Base-by-base conservation (phyloP, 2,113 vertebrate species). In the Excalfactoria chinensis region DNA sequence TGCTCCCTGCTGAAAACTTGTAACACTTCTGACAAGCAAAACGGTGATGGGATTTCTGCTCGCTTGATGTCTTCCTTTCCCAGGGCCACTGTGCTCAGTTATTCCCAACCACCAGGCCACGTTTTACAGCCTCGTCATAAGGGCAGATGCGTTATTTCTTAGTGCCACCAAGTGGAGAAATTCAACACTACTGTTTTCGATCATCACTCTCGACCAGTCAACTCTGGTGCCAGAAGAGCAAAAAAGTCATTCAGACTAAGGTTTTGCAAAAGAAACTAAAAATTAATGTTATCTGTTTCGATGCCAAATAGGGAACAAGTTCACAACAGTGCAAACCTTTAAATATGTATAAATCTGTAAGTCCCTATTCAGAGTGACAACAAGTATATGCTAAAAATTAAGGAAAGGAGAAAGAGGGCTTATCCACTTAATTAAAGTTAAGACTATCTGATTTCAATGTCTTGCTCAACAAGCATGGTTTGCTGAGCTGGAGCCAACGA, bases 91-190 rank as follows among this genome's bases (percentile, higher is more conserved):
- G 43, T 41, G 44, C 30, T 84, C 8, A 0, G n/a, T 35, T 49
- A 11, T 32, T 73, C 40, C 49, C 34, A 43, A 30, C 51, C 64
- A 0, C 58, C 37, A 19, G 75, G 49, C 34, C 69, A 1, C 3
- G 25, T n/a, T 51, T 59, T 6, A 35, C 58, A 17, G 44, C 37
- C 15, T 2, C 6, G 9, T 15, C 49, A 34, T 6, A 25, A 71
- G 49, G 34, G n/a, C 46, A 13, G 37, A 93, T 93, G 34, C 35
- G 78, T 96, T 97, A 96, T 88, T 97, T 83, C 83, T 87, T 95
- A 89, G 95, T 95, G 98, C 97, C 97, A 97, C 94, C 98, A 97
- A 94, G 97, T 70, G 97, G 96, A 81, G 37, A 11, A 80, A 63
- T 60, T 44, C 53, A 67, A 90, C 11, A 81, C 22, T 13, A 3